A percentile compares a stretch with the other conserved stretches of the same genome.
phyloP scores from a whole-genome alignment of 2,797 vertebrate species.

The Enteromius radiatus region DNA sequence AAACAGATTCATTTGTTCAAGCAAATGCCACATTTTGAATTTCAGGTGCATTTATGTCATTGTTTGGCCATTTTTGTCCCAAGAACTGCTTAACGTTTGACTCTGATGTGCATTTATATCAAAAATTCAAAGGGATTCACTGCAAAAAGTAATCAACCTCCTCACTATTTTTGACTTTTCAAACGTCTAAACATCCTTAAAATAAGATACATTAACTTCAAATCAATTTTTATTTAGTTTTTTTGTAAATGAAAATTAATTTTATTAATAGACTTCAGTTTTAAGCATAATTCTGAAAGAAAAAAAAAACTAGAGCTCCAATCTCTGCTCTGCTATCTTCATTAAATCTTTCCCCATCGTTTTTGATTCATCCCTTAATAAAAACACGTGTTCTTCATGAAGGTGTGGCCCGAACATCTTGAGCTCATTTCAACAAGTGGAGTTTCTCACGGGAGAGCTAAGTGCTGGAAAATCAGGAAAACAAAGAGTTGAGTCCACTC shows the following conservation, averaged over 20 bases:
- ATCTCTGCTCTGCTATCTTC: neutral
- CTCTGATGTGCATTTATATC: too few relatives aligned
- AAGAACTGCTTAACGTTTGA: too few relatives aligned
- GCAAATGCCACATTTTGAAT: too few relatives aligned
- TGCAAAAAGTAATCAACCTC: too few relatives aligned
- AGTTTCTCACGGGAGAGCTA: constrained; percentile 57
- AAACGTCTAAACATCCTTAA: neutral
- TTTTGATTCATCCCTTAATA: constrained; percentile 39
- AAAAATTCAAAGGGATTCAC: too few relatives aligned
- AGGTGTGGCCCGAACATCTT: constrained; percentile 76
- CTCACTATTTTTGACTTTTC: neutral
- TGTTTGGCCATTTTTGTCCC: too few relatives aligned
- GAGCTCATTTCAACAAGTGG: constrained; percentile 66
- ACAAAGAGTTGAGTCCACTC: constrained; percentile 69
- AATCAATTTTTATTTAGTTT: neutral
- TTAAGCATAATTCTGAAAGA: too few relatives aligned
- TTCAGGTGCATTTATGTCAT: too few relatives aligned
- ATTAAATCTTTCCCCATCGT: neutral
- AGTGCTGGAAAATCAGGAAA: constrained; percentile 38
- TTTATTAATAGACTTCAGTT: too few relatives aligned
- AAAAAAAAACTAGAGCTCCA: neutral
- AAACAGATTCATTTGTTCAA: too few relatives aligned
- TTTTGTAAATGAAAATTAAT: too few relatives aligned
- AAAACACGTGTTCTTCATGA: constrained; percentile 56
- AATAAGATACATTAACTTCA: neutral